phyloP scores from a whole-genome alignment of 2,113 vertebrate genomes.

The Calidris pugnax region DNA sequence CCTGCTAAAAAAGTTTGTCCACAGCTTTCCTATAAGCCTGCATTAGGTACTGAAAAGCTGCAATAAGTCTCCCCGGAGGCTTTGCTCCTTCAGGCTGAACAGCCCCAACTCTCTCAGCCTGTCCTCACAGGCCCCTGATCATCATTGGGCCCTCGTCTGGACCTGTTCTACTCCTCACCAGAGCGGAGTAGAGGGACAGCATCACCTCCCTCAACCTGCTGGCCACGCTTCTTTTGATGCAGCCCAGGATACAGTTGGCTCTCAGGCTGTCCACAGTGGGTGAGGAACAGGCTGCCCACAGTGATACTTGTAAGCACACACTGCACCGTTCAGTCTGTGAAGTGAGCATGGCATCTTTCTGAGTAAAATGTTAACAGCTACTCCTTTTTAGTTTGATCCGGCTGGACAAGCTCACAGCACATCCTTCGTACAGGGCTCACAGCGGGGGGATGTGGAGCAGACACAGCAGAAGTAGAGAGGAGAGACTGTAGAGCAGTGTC shows the following conservation, averaged over 20 bases:
- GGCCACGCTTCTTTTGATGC: background rate
- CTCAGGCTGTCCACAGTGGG: background rate
- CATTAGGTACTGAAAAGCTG: background rate
- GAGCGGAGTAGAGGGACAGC: background rate
- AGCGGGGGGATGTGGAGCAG: background rate
- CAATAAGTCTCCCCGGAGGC: background rate
- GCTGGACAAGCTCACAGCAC: background rate
- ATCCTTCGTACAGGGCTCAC: background rate
- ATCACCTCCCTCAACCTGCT: background rate
- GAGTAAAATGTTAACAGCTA: background rate
- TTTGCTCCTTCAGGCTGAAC: background rate
- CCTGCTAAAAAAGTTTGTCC: background rate
- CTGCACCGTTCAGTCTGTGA: background rate
- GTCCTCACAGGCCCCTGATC: background rate
- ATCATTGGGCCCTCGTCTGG: background rate
- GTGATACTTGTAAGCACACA: rapidly evolving
- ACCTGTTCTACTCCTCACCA: background rate
- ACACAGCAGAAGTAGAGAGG: background rate
- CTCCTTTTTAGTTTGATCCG: background rate
- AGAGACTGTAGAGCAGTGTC: background rate
- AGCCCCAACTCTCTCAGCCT: background rate
- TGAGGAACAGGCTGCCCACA: background rate
- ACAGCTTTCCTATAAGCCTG: background rate
- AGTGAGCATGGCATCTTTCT: background rate
- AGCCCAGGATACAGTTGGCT: background rate